These are phyloP conservation scores for Drosophila truncata DNA, from an alignment of 1,140 invertebrate species.

Conservation along the genomic window DNA sequence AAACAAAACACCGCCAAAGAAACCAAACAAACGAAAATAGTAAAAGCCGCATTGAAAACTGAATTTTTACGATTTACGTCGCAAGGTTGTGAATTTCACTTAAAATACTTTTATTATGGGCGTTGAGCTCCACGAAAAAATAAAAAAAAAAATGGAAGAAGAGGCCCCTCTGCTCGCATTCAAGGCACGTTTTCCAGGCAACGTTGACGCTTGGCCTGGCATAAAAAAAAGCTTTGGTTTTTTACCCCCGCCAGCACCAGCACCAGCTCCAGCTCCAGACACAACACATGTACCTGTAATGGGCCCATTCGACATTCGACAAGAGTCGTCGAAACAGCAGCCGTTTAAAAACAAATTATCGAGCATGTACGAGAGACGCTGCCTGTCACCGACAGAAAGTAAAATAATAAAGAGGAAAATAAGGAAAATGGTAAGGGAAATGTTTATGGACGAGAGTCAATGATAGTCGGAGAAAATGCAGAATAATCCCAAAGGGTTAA, in stretches of 20 bases:
- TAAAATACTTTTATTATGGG: constrained; percentile 82
- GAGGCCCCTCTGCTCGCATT: constrained; percentile 67
- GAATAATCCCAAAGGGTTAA: constrained; percentile 51
- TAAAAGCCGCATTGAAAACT: constrained; percentile 65
- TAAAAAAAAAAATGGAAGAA: not conserved
- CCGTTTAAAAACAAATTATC: constrained; percentile 83
- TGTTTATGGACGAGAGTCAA: constrained; percentile 56
- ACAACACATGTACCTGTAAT: constrained; percentile 68
- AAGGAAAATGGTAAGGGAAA: constrained; percentile 16
- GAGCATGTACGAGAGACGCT: constrained; percentile 65
- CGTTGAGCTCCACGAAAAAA: constrained; percentile 25
- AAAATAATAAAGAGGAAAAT: constrained; percentile 66
- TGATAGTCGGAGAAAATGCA: constrained; percentile 59
- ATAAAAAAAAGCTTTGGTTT: constrained; percentile 70
- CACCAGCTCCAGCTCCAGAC: constrained; percentile 22
- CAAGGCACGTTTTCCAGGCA: constrained; percentile 73
- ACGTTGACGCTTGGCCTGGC: constrained; percentile 74
- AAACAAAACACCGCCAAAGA: constrained; percentile 45
- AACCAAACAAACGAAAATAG: constrained; percentile 45
- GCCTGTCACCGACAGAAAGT: constrained; percentile 69
- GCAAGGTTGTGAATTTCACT: constrained; percentile 77
- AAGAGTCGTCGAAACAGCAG: constrained; percentile 61
- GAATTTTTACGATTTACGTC: constrained; percentile 79
- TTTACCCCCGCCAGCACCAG: constrained; percentile 1
- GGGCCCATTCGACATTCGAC: constrained; percentile 66